These are phyloP conservation scores for Drosophila neonasuta DNA, from an alignment of 2,888 invertebrate genomes.

Conservation along the genomic window DNA sequence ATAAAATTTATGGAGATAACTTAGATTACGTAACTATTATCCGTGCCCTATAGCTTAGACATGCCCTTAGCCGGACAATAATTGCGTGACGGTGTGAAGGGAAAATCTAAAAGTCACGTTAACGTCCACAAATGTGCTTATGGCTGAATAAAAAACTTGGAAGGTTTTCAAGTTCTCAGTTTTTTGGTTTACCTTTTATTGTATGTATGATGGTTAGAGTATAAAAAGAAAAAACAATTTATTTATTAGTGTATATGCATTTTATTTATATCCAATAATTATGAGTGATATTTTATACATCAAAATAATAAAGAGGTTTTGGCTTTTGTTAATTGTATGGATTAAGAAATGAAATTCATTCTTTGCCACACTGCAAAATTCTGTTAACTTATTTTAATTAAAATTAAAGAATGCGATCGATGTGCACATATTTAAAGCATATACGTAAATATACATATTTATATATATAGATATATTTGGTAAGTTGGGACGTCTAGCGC, in stretches of 20 bases:
- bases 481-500: slow-evolving; percentile 64
- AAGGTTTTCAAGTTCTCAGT: too few relatives aligned
- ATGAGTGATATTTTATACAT: slow-evolving; percentile 51
- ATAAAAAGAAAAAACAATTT: too few relatives aligned
- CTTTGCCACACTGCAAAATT: slow-evolving; percentile 40
- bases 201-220: too few relatives aligned
- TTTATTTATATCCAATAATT: slow-evolving; percentile 47
- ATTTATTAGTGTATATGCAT: slow-evolving; percentile 13
- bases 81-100: too few relatives aligned
- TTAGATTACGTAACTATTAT: too few relatives aligned
- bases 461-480: slow-evolving; percentile 68
- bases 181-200: too few relatives aligned
- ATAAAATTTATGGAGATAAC: too few relatives aligned
- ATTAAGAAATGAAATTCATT: slow-evolving; percentile 34
- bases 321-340: slow-evolving; percentile 9
- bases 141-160: too few relatives aligned
- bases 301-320: slow-evolving; percentile 38
- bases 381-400: slow-evolving; percentile 61
- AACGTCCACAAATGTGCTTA: too few relatives aligned
- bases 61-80: too few relatives aligned
- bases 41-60: too few relatives aligned
- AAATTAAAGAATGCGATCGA: slow-evolving; percentile 56
- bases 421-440: slow-evolving; percentile 46
- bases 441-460: slow-evolving; percentile 35
- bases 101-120: too few relatives aligned